Evolutionary conservation across 2,113 vertebrate genomes (phyloP), one percentile per base, ranked within the genome.

Genomic region (Psettodes erumei): DNA sequence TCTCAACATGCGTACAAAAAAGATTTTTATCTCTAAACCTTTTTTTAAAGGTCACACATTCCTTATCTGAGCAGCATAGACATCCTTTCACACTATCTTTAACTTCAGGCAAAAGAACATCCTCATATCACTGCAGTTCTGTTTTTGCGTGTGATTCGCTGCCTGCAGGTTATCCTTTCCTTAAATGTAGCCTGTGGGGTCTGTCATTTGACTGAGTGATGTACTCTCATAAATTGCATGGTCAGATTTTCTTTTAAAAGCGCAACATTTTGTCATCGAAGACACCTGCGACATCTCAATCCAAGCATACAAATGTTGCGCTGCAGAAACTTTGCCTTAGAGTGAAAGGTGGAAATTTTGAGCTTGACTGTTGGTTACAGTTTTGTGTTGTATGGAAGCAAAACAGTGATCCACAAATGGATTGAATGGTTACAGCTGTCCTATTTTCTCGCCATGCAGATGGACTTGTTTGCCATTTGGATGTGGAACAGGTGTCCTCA

Each of bases 261-360:
- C 53, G 18, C 33, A 35, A 43, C 85, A 71, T 89, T 90, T 84
- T 85, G 68, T 89, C 81, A 86, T n/a, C n/a, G n/a, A n/a, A n/a
- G n/a, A n/a, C n/a, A 58, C 30, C 60, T 83, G n/a, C n/a, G 87
- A 81, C 87, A 77, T 89, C 73, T 82, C 68, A 75, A 60, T 74
- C 66, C 74, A 66, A 82, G 76, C 77, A 81, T 75, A 75, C 56
- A 71, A 79, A 86, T 88, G 76, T 42, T 70, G 70, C 18, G 4
- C 43, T 51, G 69, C 43, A 11, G 8, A 59, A 58, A 50, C 55
- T 68, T 73, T 68, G 47, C 62, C 69, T 75, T 50, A 9, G 63
- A 75, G 63, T 45, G 21, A 66, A 64, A 27, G 35, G 67, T n/a
- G 60, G 62, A 55, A 71, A 71, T 75, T 60, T 10, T 12, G 1